phyloP scores from a whole-genome alignment of 2,888 invertebrate genomes.

The Prosopocoilus inquinatus region DNA sequence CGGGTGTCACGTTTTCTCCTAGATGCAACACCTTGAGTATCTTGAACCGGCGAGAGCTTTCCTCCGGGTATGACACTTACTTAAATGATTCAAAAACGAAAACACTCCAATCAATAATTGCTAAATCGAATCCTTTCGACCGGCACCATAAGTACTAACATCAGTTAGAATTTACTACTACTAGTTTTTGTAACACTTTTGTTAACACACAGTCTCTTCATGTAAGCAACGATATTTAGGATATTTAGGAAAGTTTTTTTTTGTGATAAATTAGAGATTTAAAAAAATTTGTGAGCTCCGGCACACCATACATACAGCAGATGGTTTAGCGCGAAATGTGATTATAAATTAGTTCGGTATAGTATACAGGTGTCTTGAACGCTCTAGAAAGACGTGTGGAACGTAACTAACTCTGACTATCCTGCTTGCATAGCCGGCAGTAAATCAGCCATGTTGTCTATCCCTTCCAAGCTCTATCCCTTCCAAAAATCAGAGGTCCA shows the following conservation, averaged over 20 bases:
- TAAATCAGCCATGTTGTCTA: conserved; percentile 52
- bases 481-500: too few species aligned
- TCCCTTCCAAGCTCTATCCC: conserved; percentile 33
- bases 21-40: conserved; percentile 46
- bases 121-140: neutral
- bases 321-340: neutral
- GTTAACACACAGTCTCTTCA: neutral
- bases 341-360: neutral
- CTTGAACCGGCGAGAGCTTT: neutral
- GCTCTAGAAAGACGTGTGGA: conserved; percentile 37
- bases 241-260: too few species aligned
- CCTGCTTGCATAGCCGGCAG: conserved; percentile 35
- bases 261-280: too few species aligned
- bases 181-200: neutral
- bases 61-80: too few species aligned
- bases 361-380: conserved; percentile 29
- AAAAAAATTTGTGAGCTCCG: too few species aligned
- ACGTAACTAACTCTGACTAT: conserved; percentile 44
- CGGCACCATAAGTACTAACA: neutral
- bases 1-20: conserved; percentile 42
- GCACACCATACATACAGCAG: neutral
- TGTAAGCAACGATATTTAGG: neutral
- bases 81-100: neutral
- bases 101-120: neutral
- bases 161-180: neutral